phyloP scores from a whole-genome alignment of 2,113 vertebrate genomes.

The Labrus mixtus region DNA sequence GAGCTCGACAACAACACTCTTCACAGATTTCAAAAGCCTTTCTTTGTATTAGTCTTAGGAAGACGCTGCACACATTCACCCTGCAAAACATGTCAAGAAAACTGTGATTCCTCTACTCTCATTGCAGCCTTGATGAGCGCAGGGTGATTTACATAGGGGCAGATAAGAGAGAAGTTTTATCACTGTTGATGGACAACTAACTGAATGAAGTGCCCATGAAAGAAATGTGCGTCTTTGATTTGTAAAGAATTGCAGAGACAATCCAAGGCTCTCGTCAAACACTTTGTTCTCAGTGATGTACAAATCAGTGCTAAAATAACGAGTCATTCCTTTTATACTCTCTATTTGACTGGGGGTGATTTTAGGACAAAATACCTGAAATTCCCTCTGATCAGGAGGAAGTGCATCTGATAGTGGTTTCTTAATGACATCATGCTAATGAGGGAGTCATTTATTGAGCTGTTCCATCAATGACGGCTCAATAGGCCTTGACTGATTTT shows the following conservation, averaged over 20 bases:
- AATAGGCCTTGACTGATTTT: neutral
- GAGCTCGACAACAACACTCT: neutral
- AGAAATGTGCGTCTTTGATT: slow-evolving; percentile 7
- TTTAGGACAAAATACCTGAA: slow-evolving; percentile 4
- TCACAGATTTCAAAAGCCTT: slow-evolving; percentile 4
- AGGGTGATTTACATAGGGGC: slow-evolving; percentile 33
- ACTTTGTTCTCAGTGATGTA: neutral
- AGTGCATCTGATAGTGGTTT: slow-evolving; percentile 10
- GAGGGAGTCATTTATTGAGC: neutral
- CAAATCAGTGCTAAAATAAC: neutral
- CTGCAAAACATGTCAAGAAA: slow-evolving; percentile 3
- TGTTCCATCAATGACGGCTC: slow-evolving; percentile 25
- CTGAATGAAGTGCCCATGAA: neutral
- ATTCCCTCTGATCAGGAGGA: slow-evolving; percentile 15
- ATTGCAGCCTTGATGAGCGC: slow-evolving; percentile 18
- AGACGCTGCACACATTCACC: neutral
- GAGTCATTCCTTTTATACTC: neutral
- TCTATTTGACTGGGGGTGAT: neutral
- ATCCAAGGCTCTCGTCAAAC: neutral
- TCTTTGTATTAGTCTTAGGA: neutral
- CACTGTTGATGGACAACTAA: slow-evolving; percentile 25
- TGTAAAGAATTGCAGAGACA: slow-evolving; percentile 8
- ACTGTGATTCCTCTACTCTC: slow-evolving; percentile 1
- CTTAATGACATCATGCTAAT: slow-evolving; percentile 2
- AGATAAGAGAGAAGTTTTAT: slow-evolving; percentile 49